phyloP scores from a whole-genome alignment of 2,797 vertebrate species.

The Petrocephalus sullivani region DNA sequence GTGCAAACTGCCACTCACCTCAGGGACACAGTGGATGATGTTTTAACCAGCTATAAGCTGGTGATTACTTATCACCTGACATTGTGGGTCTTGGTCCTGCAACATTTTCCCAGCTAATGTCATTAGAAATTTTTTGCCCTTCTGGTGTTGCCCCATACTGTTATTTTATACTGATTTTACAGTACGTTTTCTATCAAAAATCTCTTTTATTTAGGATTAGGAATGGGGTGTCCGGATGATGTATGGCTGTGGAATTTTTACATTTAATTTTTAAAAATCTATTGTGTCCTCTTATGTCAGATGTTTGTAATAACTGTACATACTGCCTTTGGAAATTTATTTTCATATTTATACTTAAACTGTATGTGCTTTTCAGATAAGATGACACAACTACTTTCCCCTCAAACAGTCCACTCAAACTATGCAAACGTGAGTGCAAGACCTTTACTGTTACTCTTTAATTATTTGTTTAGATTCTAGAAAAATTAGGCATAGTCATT shows the following conservation, averaged over 20 bases:
- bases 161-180: constrained; percentile 13
- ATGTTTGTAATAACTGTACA: neutral
- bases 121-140: neutral
- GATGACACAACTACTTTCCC: constrained; percentile 20
- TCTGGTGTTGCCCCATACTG: neutral
- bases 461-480: neutral
- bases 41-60: neutral
- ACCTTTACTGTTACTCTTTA: neutral
- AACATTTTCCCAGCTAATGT: neutral
- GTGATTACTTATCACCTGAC: constrained; percentile 6
- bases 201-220: constrained; percentile 2
- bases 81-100: neutral
- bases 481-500: neutral
- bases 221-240: neutral
- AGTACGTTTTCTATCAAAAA: neutral
- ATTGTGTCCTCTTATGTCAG: neutral
- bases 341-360: constrained; percentile 4
- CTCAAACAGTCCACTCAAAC: constrained; percentile 14
- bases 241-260: neutral
- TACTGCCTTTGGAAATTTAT: constrained; percentile 19
- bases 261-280: neutral
- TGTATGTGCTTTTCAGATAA: neutral
- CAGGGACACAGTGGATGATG: neutral
- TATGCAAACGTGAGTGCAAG: constrained; percentile 20
- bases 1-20: neutral